These are phyloP conservation scores for Odontocolon sp. DNA, from an alignment of 2,888 invertebrate genomes.

Conservation along the genomic window DNA sequence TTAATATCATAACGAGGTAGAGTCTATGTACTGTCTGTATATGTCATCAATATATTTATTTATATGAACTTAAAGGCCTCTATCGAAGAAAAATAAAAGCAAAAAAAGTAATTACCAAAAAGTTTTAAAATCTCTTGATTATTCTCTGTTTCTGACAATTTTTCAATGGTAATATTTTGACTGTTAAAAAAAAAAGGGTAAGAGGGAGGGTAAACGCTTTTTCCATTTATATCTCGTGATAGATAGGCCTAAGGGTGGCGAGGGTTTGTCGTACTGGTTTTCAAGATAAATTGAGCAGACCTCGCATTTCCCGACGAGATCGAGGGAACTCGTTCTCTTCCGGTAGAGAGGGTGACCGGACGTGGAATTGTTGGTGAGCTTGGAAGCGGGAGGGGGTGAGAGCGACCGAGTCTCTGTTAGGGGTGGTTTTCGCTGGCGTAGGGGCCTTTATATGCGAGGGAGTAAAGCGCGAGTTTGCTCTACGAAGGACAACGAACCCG, in stretches of 20 bases:
- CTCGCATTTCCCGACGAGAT: slow-evolving; percentile 39
- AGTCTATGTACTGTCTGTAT: too few relatives aligned
- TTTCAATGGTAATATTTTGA: too few relatives aligned
- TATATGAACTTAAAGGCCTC: too few relatives aligned
- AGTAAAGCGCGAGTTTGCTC: slow-evolving; percentile 57
- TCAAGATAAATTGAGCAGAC: slow-evolving; percentile 52
- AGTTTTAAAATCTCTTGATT: too few relatives aligned
- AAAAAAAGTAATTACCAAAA: too few relatives aligned
- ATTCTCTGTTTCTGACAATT: too few relatives aligned
- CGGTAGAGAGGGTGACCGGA: slow-evolving; percentile 7
- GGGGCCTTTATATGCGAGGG: slow-evolving; percentile 31
- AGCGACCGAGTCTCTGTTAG: slow-evolving; percentile 17
- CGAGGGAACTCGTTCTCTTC: slow-evolving; percentile 32
- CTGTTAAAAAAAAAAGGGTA: background rate
- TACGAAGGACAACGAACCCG: slow-evolving; percentile 75
- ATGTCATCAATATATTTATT: too few relatives aligned
- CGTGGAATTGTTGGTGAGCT: background rate
- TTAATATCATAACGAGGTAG: slow-evolving; percentile 5
- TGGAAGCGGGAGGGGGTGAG: slow-evolving; percentile 14
- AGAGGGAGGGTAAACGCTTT: background rate
- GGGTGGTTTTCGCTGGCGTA: slow-evolving; percentile 38
- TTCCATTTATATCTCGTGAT: background rate
- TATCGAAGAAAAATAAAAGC: too few relatives aligned
- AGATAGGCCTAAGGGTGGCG: background rate
- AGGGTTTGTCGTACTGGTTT: slow-evolving; percentile 19